phyloP scores from a whole-genome alignment of 92 coral and sea anemone genomes.

The Porites lobata region DNA sequence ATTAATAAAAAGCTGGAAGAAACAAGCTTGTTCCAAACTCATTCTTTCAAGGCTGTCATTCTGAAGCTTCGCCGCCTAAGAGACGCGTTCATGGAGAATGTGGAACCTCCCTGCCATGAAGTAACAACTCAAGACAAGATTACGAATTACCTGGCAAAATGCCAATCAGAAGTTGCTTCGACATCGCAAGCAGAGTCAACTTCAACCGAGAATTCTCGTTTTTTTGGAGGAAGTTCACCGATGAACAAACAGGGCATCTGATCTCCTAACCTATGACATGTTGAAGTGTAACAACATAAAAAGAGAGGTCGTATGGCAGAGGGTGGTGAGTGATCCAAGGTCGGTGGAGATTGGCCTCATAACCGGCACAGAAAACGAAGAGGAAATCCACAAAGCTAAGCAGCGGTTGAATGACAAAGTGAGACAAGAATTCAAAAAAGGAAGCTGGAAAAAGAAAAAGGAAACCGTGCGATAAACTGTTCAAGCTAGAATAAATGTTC shows the following conservation, averaged over 20 bases:
- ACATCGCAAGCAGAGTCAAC: not conserved
- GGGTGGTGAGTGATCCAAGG: not conserved
- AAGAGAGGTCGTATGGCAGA: constrained; percentile 36
- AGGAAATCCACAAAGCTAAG: not conserved
- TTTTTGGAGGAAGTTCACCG: constrained; percentile 38
- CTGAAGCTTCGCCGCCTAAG: constrained; percentile 46
- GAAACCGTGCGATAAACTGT: not conserved
- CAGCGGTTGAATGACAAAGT: not conserved
- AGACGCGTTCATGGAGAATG: constrained; percentile 31
- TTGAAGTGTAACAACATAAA: constrained; percentile 27
- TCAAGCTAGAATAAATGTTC: too few species aligned
- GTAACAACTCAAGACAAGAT: not conserved
- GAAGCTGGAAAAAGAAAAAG: not conserved
- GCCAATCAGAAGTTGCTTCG: not conserved
- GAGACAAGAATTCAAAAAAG: not conserved
- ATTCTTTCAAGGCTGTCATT: constrained; percentile 47
- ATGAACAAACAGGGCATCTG: constrained; percentile 41
- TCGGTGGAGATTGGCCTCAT: not conserved
- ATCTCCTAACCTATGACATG: constrained; percentile 30
- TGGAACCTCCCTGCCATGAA: constrained; percentile 26
- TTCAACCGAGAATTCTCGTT: not conserved
- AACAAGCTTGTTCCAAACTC: too few species aligned
- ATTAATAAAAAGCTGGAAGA: too few species aligned
- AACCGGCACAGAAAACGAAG: not conserved
- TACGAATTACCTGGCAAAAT: not conserved